A percentile compares a stretch with the other conserved stretches of the same genome.
phyloP scores from a whole-genome alignment of 2,113 vertebrate genomes.

The Lamprologus speciosus region DNA sequence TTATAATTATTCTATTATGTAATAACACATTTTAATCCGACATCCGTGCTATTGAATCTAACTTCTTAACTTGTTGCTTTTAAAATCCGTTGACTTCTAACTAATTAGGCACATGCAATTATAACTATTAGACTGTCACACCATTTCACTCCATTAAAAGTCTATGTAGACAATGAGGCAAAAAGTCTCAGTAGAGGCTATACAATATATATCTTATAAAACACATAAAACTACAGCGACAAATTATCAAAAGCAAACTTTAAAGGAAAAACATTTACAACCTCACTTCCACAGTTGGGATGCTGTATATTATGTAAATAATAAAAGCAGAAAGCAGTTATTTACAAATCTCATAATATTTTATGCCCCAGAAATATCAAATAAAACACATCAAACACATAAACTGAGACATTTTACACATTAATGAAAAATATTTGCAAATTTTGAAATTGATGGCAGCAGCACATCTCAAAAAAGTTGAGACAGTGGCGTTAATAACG shows the following conservation, averaged over 20 bases:
- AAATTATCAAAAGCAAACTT: background rate
- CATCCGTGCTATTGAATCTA: background rate
- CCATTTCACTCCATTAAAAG: background rate
- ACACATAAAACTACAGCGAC: background rate
- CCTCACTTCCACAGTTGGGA: background rate
- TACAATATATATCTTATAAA: background rate
- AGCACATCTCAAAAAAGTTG: background rate
- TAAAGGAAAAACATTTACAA: background rate
- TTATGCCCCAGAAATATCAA: background rate
- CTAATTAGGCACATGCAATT: background rate
- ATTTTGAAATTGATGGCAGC: background rate
- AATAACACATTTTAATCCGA: background rate
- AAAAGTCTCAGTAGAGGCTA: background rate
- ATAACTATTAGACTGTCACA: background rate
- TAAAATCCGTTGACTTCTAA: background rate
- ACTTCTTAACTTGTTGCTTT: background rate
- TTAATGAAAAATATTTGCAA: background rate
- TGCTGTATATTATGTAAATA: background rate
- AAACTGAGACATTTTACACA: background rate
- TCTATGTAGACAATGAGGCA: background rate
- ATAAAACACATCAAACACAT: background rate
- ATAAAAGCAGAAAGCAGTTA: background rate
- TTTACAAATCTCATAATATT: background rate
- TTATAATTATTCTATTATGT: conserved; percentile 12
- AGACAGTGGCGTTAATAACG: background rate